Conservation (phyloP, 1,140 invertebrate genomes). For the Eciton burchellii region DNA sequence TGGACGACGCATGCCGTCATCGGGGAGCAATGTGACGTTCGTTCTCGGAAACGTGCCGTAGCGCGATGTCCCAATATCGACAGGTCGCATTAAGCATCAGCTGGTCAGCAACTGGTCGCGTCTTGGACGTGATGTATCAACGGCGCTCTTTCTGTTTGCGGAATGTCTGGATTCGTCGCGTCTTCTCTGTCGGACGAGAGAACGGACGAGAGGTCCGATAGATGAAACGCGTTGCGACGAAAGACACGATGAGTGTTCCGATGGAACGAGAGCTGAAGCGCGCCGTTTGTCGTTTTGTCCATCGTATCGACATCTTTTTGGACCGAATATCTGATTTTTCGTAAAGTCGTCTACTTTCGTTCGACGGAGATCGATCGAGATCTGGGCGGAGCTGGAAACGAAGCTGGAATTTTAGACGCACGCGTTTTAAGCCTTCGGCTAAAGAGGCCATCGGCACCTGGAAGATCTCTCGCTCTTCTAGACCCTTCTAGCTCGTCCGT, state of each 20-base stretch:
- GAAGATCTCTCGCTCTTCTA: slow-evolving; percentile 42
- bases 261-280: too few relatives aligned
- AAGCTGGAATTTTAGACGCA: slow-evolving; percentile 62
- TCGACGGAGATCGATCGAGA: neutral
- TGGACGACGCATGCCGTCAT: slow-evolving; percentile 18
- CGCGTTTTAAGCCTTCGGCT: slow-evolving; percentile 33
- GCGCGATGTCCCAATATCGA: neutral
- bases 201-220: neutral
- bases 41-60: slow-evolving; percentile 21
- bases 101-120: slow-evolving; percentile 34
- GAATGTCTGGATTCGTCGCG: slow-evolving; percentile 4
- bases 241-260: neutral
- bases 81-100: slow-evolving; percentile 52
- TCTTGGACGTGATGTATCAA: slow-evolving; percentile 4
- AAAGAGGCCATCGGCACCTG: slow-evolving; percentile 65
- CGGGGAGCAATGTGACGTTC: slow-evolving; percentile 64
- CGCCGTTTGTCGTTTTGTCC: too few relatives aligned
- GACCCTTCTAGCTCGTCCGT: slow-evolving; percentile 19
- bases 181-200: neutral
- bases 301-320: too few relatives aligned
- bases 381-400: neutral
- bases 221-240: neutral
- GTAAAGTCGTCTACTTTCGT: neutral
- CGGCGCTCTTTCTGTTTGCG: neutral
- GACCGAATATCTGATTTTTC: too few relatives aligned